Evolutionary conservation across 2,113 vertebrate genomes (phyloP).

Genomic region (Hippocampus barbouri): DNA sequence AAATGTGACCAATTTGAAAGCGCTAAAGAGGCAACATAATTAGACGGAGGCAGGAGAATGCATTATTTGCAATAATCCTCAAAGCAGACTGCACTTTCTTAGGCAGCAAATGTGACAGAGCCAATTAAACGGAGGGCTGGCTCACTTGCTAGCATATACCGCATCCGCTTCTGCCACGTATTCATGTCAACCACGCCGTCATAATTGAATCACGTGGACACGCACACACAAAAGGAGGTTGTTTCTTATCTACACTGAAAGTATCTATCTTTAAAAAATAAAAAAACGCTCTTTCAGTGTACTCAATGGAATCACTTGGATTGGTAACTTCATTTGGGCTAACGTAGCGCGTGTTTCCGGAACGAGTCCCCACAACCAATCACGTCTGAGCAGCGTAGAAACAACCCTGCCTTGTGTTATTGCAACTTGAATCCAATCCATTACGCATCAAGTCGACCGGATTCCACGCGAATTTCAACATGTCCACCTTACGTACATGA

Average conservation of each 20-base stretch:
- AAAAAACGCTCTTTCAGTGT: too few relatives aligned
- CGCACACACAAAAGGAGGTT: neutral
- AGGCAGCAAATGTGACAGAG: constrained; percentile 31
- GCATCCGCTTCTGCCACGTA: constrained; percentile 16
- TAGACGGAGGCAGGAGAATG: constrained; percentile 26
- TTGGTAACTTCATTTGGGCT: too few relatives aligned
- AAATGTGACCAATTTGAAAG: neutral
- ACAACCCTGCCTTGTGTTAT: too few relatives aligned
- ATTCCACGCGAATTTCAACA: too few relatives aligned
- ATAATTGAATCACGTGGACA: constrained; percentile 39
- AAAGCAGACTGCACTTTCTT: constrained; percentile 19
- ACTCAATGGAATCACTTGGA: too few relatives aligned
- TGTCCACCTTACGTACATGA: too few relatives aligned
- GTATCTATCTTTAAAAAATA: too few relatives aligned
- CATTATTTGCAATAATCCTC: constrained; percentile 14
- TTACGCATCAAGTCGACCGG: too few relatives aligned
- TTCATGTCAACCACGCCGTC: constrained; percentile 37
- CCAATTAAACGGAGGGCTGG: constrained; percentile 50
- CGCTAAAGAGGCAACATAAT: constrained; percentile 30
- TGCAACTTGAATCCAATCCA: too few relatives aligned
- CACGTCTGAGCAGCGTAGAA: too few relatives aligned
- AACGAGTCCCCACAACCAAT: too few relatives aligned
- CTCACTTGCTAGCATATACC: constrained; percentile 32
- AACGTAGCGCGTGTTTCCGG: too few relatives aligned
- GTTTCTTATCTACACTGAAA: neutral